A percentile compares a stretch with the other conserved stretches of the same genome.
These are phyloP conservation scores for Protula sp. DNA, from an alignment of 2,888 invertebrate genomes.

Conservation along the genomic window DNA sequence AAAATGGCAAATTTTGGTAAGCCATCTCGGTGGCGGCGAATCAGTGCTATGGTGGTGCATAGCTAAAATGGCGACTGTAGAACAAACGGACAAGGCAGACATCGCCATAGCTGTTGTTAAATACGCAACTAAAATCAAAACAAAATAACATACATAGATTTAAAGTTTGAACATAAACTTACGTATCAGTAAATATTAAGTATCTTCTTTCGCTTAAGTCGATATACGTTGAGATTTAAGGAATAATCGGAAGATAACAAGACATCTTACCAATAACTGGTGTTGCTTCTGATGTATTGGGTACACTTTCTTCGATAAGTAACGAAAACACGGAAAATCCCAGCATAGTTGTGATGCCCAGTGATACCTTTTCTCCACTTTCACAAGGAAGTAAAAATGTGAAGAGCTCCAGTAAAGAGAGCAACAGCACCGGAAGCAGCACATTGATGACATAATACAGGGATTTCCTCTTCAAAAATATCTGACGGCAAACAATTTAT, in stretches of 20 bases:
- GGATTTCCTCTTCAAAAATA: background rate
- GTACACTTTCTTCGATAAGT: background rate
- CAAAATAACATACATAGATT: too few relatives aligned
- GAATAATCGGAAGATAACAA: too few relatives aligned
- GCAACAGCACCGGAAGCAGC: background rate
- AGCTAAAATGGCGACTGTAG: background rate
- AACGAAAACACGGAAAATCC: background rate
- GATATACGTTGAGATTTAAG: too few relatives aligned
- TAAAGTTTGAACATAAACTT: too few relatives aligned
- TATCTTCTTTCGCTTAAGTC: too few relatives aligned
- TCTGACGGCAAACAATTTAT: too few relatives aligned
- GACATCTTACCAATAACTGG: background rate
- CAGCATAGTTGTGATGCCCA: background rate
- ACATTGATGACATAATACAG: background rate
- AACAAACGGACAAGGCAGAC: background rate
- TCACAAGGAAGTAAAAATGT: background rate
- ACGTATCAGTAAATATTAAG: too few relatives aligned
- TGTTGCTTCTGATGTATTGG: background rate
- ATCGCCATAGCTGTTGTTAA: background rate
- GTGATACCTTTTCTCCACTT: background rate
- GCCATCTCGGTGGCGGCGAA: background rate
- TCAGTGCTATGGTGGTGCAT: background rate
- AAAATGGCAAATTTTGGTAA: background rate
- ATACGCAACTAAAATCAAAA: background rate
- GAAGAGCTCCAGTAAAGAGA: background rate